Evolutionary conservation across 2,797 vertebrate genomes (phyloP).

Genomic region (Vultur gryphus): DNA sequence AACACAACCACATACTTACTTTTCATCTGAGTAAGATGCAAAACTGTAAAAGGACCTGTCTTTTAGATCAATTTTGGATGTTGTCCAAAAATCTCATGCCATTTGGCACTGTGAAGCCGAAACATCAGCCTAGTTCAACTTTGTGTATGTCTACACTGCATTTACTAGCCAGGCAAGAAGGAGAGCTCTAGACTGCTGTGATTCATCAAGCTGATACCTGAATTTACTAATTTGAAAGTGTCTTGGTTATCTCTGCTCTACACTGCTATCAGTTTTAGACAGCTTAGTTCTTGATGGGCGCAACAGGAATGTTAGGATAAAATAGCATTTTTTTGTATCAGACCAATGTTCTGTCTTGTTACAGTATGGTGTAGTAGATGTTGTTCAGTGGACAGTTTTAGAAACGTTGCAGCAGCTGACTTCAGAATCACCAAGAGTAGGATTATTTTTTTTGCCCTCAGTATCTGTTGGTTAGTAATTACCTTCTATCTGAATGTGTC

Average conservation of each 20-base stretch:
- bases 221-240: background rate
- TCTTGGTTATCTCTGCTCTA: background rate
- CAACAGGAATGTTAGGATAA: background rate
- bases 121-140: background rate
- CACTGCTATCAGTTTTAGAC: background rate
- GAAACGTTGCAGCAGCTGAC: background rate
- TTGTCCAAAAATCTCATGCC: background rate
- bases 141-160: background rate
- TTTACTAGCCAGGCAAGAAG: background rate
- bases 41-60: background rate
- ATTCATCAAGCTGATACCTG: background rate
- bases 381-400: background rate
- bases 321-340: fast-evolving
- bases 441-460: background rate
- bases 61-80: background rate
- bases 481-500: background rate
- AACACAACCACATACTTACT: background rate
- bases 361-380: background rate
- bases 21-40: background rate
- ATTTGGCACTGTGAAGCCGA: background rate
- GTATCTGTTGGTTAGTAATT: background rate
- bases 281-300: background rate
- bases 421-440: background rate
- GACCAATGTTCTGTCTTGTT: background rate
- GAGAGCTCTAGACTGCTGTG: background rate